phyloP scores from a whole-genome alignment of 23 tunicate genomes.

The Halocynthia roretzi region DNA sequence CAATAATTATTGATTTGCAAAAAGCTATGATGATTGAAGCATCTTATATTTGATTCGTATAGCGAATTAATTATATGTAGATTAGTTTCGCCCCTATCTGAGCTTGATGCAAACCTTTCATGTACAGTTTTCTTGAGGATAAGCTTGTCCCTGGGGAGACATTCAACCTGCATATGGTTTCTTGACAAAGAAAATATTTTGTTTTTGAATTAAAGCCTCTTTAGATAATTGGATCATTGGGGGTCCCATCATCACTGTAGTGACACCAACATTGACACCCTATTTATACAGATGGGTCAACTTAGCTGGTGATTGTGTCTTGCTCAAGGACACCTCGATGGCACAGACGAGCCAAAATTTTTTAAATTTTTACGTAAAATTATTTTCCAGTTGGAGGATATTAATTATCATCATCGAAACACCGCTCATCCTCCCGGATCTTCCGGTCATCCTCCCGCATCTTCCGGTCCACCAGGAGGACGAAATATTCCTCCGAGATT shows the following conservation, averaged over 20 bases:
- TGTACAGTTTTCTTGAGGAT: too few species aligned
- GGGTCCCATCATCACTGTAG: too few species aligned
- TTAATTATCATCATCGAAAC: neutral
- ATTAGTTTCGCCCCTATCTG: too few species aligned
- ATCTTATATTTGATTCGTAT: neutral
- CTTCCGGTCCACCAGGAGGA: conserved; percentile 21
- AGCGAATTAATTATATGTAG: too few species aligned
- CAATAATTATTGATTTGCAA: neutral
- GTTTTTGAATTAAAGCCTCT: too few species aligned
- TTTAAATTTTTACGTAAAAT: neutral
- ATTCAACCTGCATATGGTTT: conserved; percentile 51
- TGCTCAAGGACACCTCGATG: too few species aligned
- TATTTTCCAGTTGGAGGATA: conserved; percentile 4
- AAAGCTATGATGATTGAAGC: neutral
- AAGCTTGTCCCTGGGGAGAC: conserved; percentile 74
- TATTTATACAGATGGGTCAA: too few species aligned
- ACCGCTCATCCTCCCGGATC: conserved; percentile 28
- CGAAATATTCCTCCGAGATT: conserved; percentile 70
- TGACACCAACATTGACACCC: too few species aligned
- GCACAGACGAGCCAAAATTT: too few species aligned
- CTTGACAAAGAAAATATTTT: neutral
- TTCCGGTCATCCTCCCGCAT: conserved; percentile 1
- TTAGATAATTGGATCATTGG: too few species aligned
- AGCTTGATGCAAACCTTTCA: too few species aligned
- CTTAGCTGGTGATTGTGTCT: too few species aligned